These are phyloP conservation scores for Hyphantria cunea DNA, from an alignment of 1,140 invertebrate species.

Conservation along the genomic window DNA sequence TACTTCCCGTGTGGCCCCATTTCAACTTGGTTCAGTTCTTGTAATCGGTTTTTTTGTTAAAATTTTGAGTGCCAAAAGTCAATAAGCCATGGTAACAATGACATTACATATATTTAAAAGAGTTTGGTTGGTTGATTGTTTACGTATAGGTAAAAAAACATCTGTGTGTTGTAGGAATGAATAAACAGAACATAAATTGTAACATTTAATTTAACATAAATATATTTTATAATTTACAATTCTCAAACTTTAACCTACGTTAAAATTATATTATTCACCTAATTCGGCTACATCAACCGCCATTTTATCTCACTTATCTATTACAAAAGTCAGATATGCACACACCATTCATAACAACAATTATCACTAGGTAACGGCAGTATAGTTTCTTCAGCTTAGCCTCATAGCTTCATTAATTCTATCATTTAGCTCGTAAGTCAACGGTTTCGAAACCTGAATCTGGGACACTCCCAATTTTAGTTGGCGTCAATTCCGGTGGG, in stretches of 20 bases:
- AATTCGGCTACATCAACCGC: constrained; percentile 7
- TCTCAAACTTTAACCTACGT: constrained; percentile 32
- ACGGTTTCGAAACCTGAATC: constrained; percentile 75
- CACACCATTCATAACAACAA: constrained; percentile 1
- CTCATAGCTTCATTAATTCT: constrained; percentile 8
- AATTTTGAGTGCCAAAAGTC: no score
- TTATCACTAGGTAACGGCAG: constrained; percentile 51
- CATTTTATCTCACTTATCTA: constrained; percentile 21
- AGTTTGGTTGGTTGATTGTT: no score
- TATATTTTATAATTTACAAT: constrained; percentile 55
- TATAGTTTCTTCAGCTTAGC: constrained; percentile 36
- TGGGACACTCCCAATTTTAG: constrained; percentile 56
- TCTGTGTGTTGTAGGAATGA: no score
- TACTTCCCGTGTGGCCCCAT: no score
- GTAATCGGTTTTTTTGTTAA: no score
- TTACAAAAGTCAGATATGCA: constrained; percentile 25
- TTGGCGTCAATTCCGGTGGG: constrained; percentile 60
- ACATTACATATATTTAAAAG: no score
- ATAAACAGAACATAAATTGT: no score
- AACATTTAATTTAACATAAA: constrained; percentile 59
- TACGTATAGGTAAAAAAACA: not conserved
- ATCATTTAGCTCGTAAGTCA: constrained; percentile 66
- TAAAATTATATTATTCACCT: constrained; percentile 36
- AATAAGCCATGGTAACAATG: no score
- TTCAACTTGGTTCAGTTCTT: no score